A percentile compares a stretch with the other conserved stretches of the same genome.
phyloP scores from a whole-genome alignment of 2,888 invertebrate species.

The Eupeodes latifasciatus region DNA sequence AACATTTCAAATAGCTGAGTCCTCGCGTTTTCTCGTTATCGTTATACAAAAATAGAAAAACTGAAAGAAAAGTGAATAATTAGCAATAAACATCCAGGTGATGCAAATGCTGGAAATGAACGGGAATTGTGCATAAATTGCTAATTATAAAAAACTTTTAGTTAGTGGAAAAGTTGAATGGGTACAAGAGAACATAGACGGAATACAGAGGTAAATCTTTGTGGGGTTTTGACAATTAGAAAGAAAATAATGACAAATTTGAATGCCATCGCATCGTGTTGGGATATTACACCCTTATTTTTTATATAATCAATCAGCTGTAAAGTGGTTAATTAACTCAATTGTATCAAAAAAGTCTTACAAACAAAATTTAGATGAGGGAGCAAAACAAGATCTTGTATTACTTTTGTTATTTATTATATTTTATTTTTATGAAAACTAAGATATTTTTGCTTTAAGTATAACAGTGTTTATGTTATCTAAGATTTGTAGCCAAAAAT shows the following conservation, averaged over 20 bases:
- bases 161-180: conserved; percentile 5
- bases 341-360: background rate
- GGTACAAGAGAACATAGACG: background rate
- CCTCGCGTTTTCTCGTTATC: conserved; percentile 38
- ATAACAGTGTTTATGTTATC: no score
- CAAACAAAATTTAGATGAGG: no score
- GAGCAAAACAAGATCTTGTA: no score
- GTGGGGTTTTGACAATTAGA: background rate
- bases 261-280: background rate
- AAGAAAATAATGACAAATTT: background rate
- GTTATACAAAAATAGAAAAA: background rate
- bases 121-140: conserved; percentile 65
- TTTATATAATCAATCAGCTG: background rate
- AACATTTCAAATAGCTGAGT: conserved; percentile 41
- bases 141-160: conserved; percentile 61
- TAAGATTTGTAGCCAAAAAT: background rate
- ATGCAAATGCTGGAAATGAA: conserved; percentile 55
- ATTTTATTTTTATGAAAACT: no score
- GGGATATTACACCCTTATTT: background rate
- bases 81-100: conserved; percentile 71
- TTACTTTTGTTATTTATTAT: no score
- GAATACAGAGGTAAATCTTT: background rate
- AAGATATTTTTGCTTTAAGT: no score
- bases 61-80: conserved; percentile 69
- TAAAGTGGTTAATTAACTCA: background rate